phyloP scores from a whole-genome alignment of 2,888 invertebrate genomes.

The Drosophila maculinotata region DNA sequence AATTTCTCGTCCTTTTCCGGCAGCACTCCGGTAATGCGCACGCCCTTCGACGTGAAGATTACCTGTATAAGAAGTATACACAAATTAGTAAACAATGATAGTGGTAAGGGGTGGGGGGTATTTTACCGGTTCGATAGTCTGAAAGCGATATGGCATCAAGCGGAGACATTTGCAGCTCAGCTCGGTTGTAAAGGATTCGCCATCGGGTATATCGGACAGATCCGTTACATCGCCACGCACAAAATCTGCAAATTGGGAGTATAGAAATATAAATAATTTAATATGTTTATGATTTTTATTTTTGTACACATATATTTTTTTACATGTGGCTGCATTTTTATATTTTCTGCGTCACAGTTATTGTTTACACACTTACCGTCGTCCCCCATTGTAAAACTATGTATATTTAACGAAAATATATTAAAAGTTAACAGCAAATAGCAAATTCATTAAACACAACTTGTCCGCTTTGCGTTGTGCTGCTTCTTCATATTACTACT shows the following conservation, averaged over 20 bases:
- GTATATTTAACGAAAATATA: not conserved
- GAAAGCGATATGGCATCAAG: constrained; percentile 93
- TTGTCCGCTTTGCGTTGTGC: constrained; percentile 14
- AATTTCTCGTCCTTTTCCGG: constrained; percentile 85
- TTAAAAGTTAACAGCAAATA: not conserved
- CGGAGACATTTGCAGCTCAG: constrained; percentile 91
- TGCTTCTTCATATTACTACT: constrained; percentile 31
- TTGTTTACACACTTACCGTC: constrained; percentile 8
- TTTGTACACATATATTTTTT: too few species aligned
- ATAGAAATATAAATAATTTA: constrained; percentile 20
- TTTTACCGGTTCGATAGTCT: constrained; percentile 89
- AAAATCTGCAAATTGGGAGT: constrained; percentile 85
- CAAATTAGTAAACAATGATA: not conserved
- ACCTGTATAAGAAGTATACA: constrained; percentile 84
- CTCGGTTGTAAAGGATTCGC: constrained; percentile 86
- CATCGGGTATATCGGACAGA: constrained; percentile 84
- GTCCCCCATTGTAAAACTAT: constrained; percentile 13
- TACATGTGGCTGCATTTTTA: constrained; percentile 25
- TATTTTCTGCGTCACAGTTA: too few species aligned
- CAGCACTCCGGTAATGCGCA: constrained; percentile 87
- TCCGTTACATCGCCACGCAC: constrained; percentile 86
- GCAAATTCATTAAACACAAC: constrained; percentile 20
- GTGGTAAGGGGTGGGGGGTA: too few species aligned
- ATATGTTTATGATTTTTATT: not conserved
- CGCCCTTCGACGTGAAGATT: constrained; percentile 87